Base-by-base conservation (phyloP, 2,797 vertebrate genomes). In the Paramormyrops hopkinsi region DNA sequence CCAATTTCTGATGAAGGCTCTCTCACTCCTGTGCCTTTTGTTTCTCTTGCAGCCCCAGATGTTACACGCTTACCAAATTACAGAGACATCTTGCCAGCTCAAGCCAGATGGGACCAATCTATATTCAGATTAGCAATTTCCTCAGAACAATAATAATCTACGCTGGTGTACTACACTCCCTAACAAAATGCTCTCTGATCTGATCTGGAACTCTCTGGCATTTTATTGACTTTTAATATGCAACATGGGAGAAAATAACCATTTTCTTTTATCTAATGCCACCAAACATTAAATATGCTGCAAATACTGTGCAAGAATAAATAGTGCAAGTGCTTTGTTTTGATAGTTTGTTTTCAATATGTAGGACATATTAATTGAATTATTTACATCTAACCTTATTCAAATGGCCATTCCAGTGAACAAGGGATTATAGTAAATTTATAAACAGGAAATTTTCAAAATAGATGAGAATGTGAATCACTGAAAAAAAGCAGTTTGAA, bases 81-180 rank as follows among this genome's bases (percentile, higher is more conserved):
- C 94, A 93, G 94, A 94, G 93, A 93, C 94, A 93, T 93, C 89
- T 93, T 96, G 96, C 95, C 96, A 95, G 93, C 89, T 91, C 90
- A 93, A 95, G 95, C 95, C 96, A 96, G 96, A 96, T 96, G 96
- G 95, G 96, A 94, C 93, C 94, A 93, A 96, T 96, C 95, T 96
- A 96, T 96, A 96, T 96, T 96, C 95, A 96, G 95, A 96, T 96
- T 95, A 96, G 95, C 94, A 90, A 94, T 93, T 96, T 95, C 95
- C 95, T 94, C 94, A 95, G 94, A 96, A 94, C 95, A 95, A 91
- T 94, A 95, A 94, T 95, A 94, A 95, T 96, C 94, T 93, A 91
- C 91, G 91, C 91, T 91, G 93, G 94, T 96, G 94, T 96, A 95
- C 94, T 94, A 95, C 93, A 94, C 92, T 92, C 94, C 82, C 87